These are phyloP conservation scores for Siniperca chuatsi DNA, from an alignment of 2,113 vertebrate species.

Conservation along the genomic window DNA sequence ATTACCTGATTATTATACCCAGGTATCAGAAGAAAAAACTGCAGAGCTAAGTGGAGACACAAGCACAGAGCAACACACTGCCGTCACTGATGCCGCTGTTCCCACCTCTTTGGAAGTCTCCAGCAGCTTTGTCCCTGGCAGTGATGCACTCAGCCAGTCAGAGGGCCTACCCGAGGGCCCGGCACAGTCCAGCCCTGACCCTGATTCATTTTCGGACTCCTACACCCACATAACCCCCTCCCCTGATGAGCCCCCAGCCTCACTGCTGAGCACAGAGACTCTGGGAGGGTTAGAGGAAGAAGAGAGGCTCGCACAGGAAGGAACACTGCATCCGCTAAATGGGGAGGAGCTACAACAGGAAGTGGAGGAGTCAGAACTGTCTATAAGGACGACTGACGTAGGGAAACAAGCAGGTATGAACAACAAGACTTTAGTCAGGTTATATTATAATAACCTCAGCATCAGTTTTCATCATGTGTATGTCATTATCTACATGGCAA, in stretches of 20 bases:
- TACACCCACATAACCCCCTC: constrained; percentile 73
- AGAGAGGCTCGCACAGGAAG: constrained; percentile 37
- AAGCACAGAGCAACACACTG: constrained; percentile 24
- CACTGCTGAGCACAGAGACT: constrained; percentile 67
- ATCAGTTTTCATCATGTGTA: not conserved
- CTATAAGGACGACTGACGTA: constrained; percentile 32
- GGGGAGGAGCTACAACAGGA: constrained; percentile 41
- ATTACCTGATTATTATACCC: constrained; percentile 23
- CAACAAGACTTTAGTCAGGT: not conserved
- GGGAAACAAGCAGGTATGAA: constrained; percentile 75
- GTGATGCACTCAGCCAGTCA: constrained; percentile 46
- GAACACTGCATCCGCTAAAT: not conserved
- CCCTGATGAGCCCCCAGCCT: constrained; percentile 53
- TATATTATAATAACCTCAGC: not conserved
- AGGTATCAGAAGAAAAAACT: constrained; percentile 65
- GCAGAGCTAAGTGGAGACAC: constrained; percentile 36
- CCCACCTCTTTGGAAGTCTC: constrained; percentile 43
- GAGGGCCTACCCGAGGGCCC: constrained; percentile 40
- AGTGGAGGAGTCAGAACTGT: constrained; percentile 60
- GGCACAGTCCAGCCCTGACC: constrained; percentile 44
- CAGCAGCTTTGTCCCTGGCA: constrained; percentile 15
- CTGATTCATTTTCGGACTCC: constrained; percentile 79
- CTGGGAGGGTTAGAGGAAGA: constrained; percentile 60
- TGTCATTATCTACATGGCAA: not conserved
- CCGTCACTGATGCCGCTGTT: constrained; percentile 29